phyloP scores from a whole-genome alignment of 2,113 vertebrate genomes.

The Pipra filicauda region DNA sequence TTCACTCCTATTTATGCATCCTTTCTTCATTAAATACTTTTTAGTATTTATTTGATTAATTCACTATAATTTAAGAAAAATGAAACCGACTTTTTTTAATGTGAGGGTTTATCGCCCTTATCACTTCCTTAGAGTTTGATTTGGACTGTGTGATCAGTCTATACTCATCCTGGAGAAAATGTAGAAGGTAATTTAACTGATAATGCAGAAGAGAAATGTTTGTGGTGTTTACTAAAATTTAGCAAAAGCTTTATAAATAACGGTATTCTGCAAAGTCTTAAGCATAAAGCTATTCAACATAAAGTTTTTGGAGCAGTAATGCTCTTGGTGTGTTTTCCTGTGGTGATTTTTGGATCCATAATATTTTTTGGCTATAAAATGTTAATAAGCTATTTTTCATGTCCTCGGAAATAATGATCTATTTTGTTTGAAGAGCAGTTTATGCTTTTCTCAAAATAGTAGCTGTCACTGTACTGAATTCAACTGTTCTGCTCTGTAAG shows the following conservation, averaged over 20 bases:
- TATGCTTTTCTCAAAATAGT: background rate
- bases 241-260: background rate
- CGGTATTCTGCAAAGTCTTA: background rate
- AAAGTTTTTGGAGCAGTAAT: background rate
- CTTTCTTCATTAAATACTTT: accelerated
- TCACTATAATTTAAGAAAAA: background rate
- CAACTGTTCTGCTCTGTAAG: background rate
- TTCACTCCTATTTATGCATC: background rate
- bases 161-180: background rate
- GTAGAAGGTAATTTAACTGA: background rate
- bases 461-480: background rate
- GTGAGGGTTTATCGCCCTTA: background rate
- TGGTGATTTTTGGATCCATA: background rate
- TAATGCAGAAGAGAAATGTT: background rate
- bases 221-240: background rate
- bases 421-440: background rate
- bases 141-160: background rate
- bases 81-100: background rate
- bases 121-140: background rate
- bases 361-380: background rate
- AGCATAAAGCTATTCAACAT: background rate
- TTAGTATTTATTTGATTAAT: background rate
- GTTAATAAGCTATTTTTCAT: background rate
- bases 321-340: background rate
- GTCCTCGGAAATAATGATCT: background rate